These are phyloP conservation scores for Lamprotornis superbus DNA, from an alignment of 2,113 vertebrate species.

Conservation along the genomic window DNA sequence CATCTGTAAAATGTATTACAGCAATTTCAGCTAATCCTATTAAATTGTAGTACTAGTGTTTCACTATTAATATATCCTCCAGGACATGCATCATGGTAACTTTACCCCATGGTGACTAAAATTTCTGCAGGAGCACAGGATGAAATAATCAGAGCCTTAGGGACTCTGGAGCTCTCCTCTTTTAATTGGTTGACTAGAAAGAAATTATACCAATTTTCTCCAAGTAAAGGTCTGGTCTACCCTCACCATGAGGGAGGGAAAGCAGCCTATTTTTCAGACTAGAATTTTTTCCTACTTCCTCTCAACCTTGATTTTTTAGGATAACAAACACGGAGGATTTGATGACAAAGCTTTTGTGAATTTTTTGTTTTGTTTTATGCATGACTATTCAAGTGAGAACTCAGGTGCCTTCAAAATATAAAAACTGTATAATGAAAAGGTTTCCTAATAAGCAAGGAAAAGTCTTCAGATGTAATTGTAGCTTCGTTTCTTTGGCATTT, in stretches of 20 bases:
- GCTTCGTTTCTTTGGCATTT: neutral
- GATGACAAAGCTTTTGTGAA: neutral
- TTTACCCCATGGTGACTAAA: constrained; percentile 25
- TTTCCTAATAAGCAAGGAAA: constrained; percentile 1
- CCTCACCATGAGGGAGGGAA: neutral
- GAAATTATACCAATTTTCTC: constrained; percentile 13
- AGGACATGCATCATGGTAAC: constrained; percentile 48
- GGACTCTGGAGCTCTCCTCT: neutral
- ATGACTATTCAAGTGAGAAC: neutral
- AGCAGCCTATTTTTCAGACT: neutral
- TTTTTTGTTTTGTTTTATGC: neutral
- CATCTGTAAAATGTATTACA: constrained; percentile 55
- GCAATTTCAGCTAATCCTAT: constrained; percentile 62
- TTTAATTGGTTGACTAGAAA: constrained; percentile 31
- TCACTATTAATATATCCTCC: constrained; percentile 55
- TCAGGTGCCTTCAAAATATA: neutral
- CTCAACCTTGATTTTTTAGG: neutral
- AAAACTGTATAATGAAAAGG: neutral
- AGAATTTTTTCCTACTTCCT: neutral
- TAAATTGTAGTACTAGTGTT: constrained; percentile 60
- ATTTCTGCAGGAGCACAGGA: neutral
- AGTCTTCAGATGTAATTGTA: constrained; percentile 21
- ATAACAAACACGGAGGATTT: neutral
- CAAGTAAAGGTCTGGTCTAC: neutral
- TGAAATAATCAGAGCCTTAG: constrained; percentile 32